A percentile compares a stretch with the other conserved stretches of the same genome.
These are phyloP conservation scores for Eristalinus sepulchralis DNA, from an alignment of 2,888 invertebrate species.

Conservation along the genomic window DNA sequence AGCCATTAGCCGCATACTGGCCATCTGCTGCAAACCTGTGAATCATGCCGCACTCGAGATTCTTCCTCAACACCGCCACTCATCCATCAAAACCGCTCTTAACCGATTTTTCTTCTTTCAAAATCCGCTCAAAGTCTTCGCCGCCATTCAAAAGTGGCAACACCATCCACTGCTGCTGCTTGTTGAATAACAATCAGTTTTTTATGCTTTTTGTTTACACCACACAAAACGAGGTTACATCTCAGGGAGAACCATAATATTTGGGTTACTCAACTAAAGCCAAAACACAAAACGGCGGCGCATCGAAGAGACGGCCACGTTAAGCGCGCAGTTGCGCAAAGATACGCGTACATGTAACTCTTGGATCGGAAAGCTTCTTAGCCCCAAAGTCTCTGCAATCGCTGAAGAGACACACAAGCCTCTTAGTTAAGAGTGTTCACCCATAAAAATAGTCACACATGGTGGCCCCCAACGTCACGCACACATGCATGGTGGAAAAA, in stretches of 20 bases:
- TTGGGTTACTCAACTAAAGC: constrained; percentile 68
- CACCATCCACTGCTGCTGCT: constrained; percentile 64
- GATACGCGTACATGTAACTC: background rate
- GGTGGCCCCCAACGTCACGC: background rate
- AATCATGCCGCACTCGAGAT: background rate
- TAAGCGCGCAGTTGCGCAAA: constrained; percentile 57
- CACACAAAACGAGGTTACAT: constrained; percentile 68
- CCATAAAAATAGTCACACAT: background rate
- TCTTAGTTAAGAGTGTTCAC: constrained; percentile 4
- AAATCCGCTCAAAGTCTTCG: background rate
- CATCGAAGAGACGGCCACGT: background rate
- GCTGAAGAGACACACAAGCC: background rate
- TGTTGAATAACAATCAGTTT: constrained; percentile 61
- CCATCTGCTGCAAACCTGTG: background rate
- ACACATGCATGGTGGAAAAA: background rate
- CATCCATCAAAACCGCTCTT: background rate
- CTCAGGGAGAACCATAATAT: constrained; percentile 70
- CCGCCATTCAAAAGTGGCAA: constrained; percentile 41
- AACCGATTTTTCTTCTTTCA: background rate
- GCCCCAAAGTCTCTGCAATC: background rate
- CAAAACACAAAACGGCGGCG: background rate
- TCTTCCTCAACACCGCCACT: background rate
- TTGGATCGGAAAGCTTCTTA: constrained; percentile 1
- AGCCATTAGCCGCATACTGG: background rate
- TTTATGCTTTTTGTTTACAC: constrained; percentile 59